Base-by-base conservation (phyloP, 2,888 invertebrate genomes). In the Leucophora obtusa region DNA sequence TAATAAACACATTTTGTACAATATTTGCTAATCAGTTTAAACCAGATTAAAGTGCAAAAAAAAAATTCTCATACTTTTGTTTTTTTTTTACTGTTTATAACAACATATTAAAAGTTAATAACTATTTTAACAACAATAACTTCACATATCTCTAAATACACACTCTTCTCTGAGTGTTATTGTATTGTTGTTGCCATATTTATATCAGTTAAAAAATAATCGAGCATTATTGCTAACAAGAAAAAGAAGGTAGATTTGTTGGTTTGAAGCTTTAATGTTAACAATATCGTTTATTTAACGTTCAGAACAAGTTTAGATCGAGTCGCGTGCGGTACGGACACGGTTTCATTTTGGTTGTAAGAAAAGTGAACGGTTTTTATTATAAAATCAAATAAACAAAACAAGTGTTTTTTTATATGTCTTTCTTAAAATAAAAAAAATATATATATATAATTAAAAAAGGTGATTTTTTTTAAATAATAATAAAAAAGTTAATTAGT, bases 281-380 rank as follows among this genome's bases (percentile, higher is more conserved):
- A 84, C 81, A 82, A 85, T 81, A 85, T 83, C 82, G 83, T 81
- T 84, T 82, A 82, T 82, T 77, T 71, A 78, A 83, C 86, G 87
- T 87, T 88, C 88, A 88, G 87, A 88, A 88, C 85, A 83, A 87
- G 84, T 88, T 88, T 85, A 84, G 83, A 87, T 86, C 85, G 87
- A 85, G 85, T 84, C 84, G 87, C 85, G 87, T 85, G 84, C 86
- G 86, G 88, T 83, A 66, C 66, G 59, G 58, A 18, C 18, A 56
- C 17, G 33, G 68, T 72, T 75, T 33, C 68, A 82, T 58, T 71
- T 21, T 63, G 78, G 59, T 24, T 72, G 35, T 21, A 24, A 68
- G 15, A 2, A 68, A 53, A 14, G 62, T 1, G 17, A 21, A 17
- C n/a, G 8, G 1, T n/a, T 43, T 62, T 33, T 43, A 21, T 3